phyloP scores from a whole-genome alignment of 1,140 invertebrate genomes.

The Brachionus rubens region DNA sequence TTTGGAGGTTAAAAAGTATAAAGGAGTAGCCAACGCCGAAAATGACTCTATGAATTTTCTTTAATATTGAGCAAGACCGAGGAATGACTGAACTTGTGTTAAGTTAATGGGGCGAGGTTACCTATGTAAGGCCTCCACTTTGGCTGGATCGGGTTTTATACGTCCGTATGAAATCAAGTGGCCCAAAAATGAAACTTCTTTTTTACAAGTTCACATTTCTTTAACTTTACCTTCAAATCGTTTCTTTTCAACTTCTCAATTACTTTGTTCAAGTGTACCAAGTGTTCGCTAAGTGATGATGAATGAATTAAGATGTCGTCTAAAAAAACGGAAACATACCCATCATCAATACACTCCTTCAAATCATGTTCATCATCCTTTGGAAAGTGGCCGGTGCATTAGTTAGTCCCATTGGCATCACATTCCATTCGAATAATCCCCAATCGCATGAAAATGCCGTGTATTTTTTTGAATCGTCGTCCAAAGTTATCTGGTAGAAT shows the following conservation, averaged over 20 bases:
- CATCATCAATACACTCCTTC: background rate
- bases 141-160: background rate
- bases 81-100: constrained; percentile 58
- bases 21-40: background rate
- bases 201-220: constrained; percentile 24
- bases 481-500: background rate
- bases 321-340: background rate
- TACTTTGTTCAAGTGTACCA: background rate
- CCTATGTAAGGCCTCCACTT: constrained; percentile 12
- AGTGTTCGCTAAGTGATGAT: background rate
- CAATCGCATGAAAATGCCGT: constrained; percentile 3
- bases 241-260: background rate
- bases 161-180: constrained; percentile 1
- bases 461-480: background rate
- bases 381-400: constrained; percentile 12
- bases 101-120: constrained; percentile 48
- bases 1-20: background rate
- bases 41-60: constrained; percentile 2
- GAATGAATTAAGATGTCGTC: constrained; percentile 24
- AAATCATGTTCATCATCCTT: constrained; percentile 10
- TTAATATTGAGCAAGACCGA: constrained; percentile 19
- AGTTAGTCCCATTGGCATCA: constrained; percentile 9
- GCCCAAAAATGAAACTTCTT: background rate
- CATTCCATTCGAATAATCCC: constrained; percentile 19
- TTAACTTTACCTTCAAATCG: background rate